Percentiles rank a stretch among this genome's conserved stretches.
Evolutionary conservation across 2,113 vertebrate species (phyloP).

Genomic region (Struthio camelus): DNA sequence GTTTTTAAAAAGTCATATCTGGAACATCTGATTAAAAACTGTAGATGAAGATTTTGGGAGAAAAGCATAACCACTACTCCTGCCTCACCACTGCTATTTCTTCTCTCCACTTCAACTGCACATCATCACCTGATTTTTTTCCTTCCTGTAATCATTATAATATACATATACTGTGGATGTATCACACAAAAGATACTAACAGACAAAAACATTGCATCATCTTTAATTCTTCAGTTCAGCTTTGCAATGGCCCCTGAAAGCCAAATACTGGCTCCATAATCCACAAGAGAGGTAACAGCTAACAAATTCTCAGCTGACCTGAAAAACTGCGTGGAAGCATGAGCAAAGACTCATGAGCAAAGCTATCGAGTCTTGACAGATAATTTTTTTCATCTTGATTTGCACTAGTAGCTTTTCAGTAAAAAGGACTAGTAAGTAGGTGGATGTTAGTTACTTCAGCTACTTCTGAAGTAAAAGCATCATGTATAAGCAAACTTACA

Average conservation of each 20-base stretch:
- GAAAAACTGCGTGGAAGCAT: neutral
- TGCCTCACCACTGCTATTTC: neutral
- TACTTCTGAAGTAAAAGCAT: neutral
- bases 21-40: neutral
- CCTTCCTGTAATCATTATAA: neutral
- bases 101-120: neutral
- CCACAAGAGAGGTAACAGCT: neutral
- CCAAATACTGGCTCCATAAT: neutral
- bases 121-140: neutral
- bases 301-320: neutral
- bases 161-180: neutral
- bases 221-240: neutral
- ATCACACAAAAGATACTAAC: neutral
- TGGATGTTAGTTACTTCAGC: neutral
- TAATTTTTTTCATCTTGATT: too few relatives aligned
- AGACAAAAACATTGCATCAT: neutral
- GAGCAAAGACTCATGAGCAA: neutral
- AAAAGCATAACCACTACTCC: neutral
- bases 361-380: neutral
- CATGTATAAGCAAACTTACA: rapidly evolving
- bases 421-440: neutral
- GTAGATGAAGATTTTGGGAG: neutral
- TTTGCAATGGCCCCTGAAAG: neutral
- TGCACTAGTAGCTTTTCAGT: too few relatives aligned
- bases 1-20: neutral